Base-by-base conservation (phyloP, 2,888 invertebrate species). In the Drosophila conformis region DNA sequence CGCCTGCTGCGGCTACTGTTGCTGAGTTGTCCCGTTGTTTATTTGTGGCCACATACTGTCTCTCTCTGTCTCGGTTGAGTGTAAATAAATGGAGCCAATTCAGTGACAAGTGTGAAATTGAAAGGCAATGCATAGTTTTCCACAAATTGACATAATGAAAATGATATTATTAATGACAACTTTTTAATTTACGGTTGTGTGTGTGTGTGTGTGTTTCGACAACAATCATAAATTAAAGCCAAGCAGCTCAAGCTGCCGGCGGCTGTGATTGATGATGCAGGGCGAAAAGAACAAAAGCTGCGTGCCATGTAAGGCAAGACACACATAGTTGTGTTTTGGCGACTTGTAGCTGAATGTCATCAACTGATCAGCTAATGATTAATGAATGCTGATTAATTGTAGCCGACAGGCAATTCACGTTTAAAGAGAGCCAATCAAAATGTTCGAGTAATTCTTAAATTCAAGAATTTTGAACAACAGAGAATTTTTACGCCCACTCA, bases 81-180 rank as follows among this genome's bases (percentile, higher is more conserved):
- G 68, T 62, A 70, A 75, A 75, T 74, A 78, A 62, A 63, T 61
- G 52, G 42, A 64, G 52, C 29, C 65, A 73, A 78, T 67, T 68
- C 73, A 72, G 64, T 80, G 78, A 65, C 81, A 80, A 73, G 68
- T 21, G 54, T 11, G 25, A 42, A 59, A 40, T 35, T 31, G 42
- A 61, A 68, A 73, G 70, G 62, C 7, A 58, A 58, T 76, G 65
- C 66, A 67, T 63, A 58, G 66, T 68, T 71, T 66, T 35, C 21
- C 35, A 29, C 40, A 38, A 73, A 81, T 86, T 71, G 84, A 76
- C 83, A 88, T 78, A 88, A 86, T 84, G 80, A 83, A 88, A 86
- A 74, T 56, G 58, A 78, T 57, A 86, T 84, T 76, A 88, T 88
- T 84, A 86, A 84, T 74, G 83, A 59, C 25, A 73, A 38, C 33